Evolutionary conservation across 2,888 invertebrate species (phyloP).

Genomic region (Hirtodrosophila cameraria): DNA sequence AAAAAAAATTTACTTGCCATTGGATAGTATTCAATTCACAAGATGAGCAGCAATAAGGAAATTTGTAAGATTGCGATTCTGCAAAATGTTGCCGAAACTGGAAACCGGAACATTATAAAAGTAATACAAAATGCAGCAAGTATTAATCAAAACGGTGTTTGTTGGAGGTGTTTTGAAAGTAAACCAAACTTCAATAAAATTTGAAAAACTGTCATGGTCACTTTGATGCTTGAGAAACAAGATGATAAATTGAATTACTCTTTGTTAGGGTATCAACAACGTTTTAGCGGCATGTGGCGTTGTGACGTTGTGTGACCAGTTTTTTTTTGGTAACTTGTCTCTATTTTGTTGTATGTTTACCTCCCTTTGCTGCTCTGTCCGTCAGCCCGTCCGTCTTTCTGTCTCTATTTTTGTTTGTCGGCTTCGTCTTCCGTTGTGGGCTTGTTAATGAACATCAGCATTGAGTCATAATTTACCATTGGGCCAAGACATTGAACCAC

Average conservation of each 20-base stretch:
- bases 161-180: no score
- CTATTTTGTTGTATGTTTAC: no score
- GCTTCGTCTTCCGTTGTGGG: constrained; percentile 53
- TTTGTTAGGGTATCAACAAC: constrained; percentile 41
- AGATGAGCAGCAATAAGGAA: no score
- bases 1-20: no score
- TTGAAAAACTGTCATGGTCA: no score
- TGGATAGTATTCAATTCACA: no score
- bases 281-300: constrained; percentile 34
- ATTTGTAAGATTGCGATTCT: no score
- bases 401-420: constrained; percentile 23
- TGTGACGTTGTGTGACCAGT: constrained; percentile 67
- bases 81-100: no score
- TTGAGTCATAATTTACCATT: constrained; percentile 66
- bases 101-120: no score
- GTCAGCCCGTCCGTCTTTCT: constrained; percentile 5
- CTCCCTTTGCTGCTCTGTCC: constrained; percentile 5
- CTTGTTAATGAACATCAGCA: constrained; percentile 64
- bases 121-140: no score
- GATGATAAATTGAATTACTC: not conserved
- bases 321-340: constrained; percentile 64
- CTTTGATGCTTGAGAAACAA: not conserved
- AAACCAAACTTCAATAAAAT: no score
- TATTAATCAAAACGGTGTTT: no score
- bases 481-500: constrained; percentile 71